A percentile compares a stretch with the other conserved stretches of the same genome.
These are phyloP conservation scores for Microtus montanus DNA, from an alignment of 2,113 vertebrate species.

Conservation along the genomic window DNA sequence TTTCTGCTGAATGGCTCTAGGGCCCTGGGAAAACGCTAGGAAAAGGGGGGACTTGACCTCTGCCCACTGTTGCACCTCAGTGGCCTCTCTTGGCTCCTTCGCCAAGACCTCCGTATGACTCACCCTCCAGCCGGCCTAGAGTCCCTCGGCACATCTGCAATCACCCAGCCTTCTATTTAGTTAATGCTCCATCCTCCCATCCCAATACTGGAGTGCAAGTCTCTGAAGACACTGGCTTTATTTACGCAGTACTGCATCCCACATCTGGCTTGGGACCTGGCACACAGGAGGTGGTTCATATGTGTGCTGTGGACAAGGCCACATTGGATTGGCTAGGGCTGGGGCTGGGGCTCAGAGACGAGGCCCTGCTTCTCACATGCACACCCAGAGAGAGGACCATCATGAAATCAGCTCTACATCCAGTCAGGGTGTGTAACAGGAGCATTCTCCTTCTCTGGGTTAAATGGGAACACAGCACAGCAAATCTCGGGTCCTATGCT, in stretches of 20 bases:
- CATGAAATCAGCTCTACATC: accelerated
- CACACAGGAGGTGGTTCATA: neutral
- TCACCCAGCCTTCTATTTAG: neutral
- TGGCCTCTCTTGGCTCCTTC: neutral
- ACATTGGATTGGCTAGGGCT: neutral
- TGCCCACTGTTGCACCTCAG: neutral
- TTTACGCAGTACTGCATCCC: neutral
- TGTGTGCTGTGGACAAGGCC: neutral
- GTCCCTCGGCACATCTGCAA: too few species aligned
- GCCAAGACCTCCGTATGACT: neutral
- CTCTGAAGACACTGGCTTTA: neutral
- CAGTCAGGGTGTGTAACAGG: neutral
- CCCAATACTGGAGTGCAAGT: neutral
- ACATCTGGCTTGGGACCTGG: neutral
- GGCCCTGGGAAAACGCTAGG: neutral
- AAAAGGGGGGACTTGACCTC: neutral
- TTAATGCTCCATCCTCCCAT: neutral
- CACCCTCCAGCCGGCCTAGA: neutral
- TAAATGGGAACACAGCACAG: neutral
- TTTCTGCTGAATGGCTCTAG: neutral
- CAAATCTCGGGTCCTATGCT: neutral
- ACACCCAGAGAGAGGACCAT: too few species aligned
- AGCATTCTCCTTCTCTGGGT: accelerated
- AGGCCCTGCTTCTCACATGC: neutral
- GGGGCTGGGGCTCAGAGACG: too few species aligned